Percentiles rank a stretch among this genome's conserved stretches.
Conservation (phyloP, 92 coral and sea anemone genomes). For the Paramuricea clavata region DNA sequence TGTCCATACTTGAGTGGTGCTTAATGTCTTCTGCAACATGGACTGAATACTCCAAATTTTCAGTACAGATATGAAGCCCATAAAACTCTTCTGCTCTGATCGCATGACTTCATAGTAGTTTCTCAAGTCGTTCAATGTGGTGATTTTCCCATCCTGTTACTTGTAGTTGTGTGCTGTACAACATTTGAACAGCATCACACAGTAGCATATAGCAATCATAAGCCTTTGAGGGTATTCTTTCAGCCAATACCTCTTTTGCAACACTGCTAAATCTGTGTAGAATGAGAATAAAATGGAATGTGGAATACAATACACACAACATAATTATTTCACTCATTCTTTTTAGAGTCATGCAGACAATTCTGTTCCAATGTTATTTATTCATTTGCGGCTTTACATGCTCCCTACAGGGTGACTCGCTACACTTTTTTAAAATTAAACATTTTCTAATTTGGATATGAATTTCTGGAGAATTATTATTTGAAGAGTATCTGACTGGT, state of each 20-base stretch:
- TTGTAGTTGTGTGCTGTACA: slow-evolving; percentile 47
- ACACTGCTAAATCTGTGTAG: slow-evolving; percentile 70
- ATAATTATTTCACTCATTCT: not conserved
- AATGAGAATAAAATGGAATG: not conserved
- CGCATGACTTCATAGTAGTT: slow-evolving; percentile 76
- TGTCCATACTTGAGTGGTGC: slow-evolving; percentile 77
- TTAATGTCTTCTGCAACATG: slow-evolving; percentile 62
- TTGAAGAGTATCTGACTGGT: no score
- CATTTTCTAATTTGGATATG: no score
- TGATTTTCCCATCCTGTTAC: slow-evolving; percentile 52
- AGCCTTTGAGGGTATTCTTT: slow-evolving; percentile 70
- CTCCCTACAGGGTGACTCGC: no score
- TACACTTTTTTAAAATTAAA: no score
- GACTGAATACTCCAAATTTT: slow-evolving; percentile 77
- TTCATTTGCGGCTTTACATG: no score
- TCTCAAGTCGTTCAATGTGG: slow-evolving; percentile 52
- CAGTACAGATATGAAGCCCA: slow-evolving; percentile 72
- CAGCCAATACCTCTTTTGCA: slow-evolving; percentile 79
- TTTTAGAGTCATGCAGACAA: no score
- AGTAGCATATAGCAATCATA: slow-evolving; percentile 65
- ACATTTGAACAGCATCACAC: slow-evolving; percentile 65
- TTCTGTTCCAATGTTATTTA: no score
- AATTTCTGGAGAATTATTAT: no score
- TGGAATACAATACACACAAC: not conserved
- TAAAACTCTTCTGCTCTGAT: slow-evolving; percentile 77